phyloP scores from a whole-genome alignment of 2,113 vertebrate species.

The Antechinus flavipes region DNA sequence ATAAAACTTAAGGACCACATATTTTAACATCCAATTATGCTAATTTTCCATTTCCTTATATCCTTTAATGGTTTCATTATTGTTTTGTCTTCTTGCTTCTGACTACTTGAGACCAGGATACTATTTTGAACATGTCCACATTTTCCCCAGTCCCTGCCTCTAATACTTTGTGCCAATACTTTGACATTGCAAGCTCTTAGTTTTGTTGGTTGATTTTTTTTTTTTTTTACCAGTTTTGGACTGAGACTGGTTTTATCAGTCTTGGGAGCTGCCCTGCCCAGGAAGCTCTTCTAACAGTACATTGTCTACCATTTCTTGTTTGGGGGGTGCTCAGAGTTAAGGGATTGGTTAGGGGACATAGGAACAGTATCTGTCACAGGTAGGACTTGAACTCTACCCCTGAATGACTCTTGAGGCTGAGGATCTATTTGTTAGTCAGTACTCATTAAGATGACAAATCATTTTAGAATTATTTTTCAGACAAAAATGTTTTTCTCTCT shows the following conservation, averaged over 20 bases:
- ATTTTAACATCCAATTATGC: neutral
- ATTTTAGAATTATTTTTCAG: neutral
- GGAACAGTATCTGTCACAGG: neutral
- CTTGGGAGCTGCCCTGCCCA: neutral
- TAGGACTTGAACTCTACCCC: neutral
- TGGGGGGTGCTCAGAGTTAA: neutral
- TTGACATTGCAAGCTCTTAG: neutral
- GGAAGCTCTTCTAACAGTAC: neutral
- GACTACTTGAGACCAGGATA: neutral
- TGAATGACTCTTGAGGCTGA: neutral
- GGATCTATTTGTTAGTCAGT: neutral
- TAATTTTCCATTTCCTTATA: neutral
- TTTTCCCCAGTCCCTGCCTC: neutral
- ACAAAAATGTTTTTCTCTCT: conserved; percentile 16
- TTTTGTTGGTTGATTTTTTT: neutral
- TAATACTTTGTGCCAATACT: neutral
- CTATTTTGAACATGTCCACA: neutral
- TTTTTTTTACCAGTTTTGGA: neutral
- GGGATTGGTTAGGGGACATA: neutral
- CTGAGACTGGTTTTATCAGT: neutral
- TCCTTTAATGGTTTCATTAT: neutral
- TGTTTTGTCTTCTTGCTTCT: neutral
- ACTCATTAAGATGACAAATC: neutral
- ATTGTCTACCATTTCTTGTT: neutral
- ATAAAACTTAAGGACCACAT: neutral